Evolutionary conservation across 2,113 vertebrate species (phyloP), one percentile per base, ranked within the genome.

Genomic region (Fulica atra): DNA sequence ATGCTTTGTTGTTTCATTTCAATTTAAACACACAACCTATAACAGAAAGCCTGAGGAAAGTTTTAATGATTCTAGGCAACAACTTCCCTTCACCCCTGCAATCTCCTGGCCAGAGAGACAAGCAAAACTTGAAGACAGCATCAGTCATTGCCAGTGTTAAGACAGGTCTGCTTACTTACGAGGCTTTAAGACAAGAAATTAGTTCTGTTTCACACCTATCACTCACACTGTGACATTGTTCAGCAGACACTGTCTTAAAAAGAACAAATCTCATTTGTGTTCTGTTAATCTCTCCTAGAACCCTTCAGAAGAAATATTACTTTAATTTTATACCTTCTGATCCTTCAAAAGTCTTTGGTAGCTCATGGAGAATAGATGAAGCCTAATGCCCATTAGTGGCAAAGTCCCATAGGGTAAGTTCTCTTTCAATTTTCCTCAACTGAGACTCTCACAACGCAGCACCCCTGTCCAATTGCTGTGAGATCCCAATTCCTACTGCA

Each of bases 231-330:
- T 31, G 54, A 92, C 42, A 59, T 5, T 66, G 42, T 56, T 83
- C 60, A 80, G 56, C 40, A 88, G 28, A 82, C 7, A 28, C 38
- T 54, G 51, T 60, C 66, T 63, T 31, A 36, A 73, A 76, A 72
- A 35, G 10, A 70, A 2, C 8, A 88, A 86, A 21, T 68, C 33
- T 78, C 38, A 71, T 83, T 68, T 78, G 16, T 83, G 90, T 88
- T 88, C 86, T 36, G 14, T 56, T 78, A 90, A 88, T 88, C 35
- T 92, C 42, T 53, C 51, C 28, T 44, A 85, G 10, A 91, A 59
- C 10, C 11, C 54, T 76, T 64, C 68, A 71, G 48, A 95, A 94
- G 88, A 96, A 97, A 83, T 89, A 94, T 90, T 83, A 51, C 92
- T 96, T 93, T 88, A 81, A 93, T 94, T 96, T 88, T 71, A 48